Base-by-base conservation (phyloP, 2,888 invertebrate genomes). In the Aphrophora alni region DNA sequence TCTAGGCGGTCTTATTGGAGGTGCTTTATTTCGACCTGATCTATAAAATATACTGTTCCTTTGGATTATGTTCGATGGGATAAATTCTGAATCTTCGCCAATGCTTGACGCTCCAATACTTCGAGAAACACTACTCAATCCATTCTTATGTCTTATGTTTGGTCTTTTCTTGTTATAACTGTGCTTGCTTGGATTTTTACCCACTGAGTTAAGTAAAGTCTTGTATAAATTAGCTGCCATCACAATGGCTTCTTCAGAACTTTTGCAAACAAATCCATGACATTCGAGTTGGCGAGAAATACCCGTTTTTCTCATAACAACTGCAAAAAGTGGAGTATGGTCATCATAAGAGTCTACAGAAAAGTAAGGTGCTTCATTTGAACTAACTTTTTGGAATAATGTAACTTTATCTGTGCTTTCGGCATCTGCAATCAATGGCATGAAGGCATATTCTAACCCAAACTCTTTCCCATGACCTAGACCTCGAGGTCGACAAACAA, bases 211-310 rank as follows among this genome's bases (percentile, higher is more conserved):
- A 90, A 97, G 94, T 80, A 97, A 90, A 44, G 95, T 95, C 89
- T 96, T 95, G 89, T 97, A 97, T 84, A 97, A 90, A 83, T 96
- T 97, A 73, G 97, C 97, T 17, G 97, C 97, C 85, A 97, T 95
- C 0, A 96, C 95, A 59, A 97, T 95, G 83, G 97, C 97, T 88
- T 97, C 97, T 89, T 97, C 96, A 38, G 96, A 94, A 86, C 94
- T 94, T 88, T 94, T 94, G 88, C 97, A 97, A 85, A 96, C 94
- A 89, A 97, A 97, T 72, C 95, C 97, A 90, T 97, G 97, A 88
- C 97, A 97, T 89, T 97, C 96, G 17, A 80, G 59, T 83, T 97
- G 89, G 85, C 94, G 92, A 87, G 95, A 94, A 1, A 94, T 93
- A 72, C 93, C 94, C 26, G 90, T 89, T 87, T 93, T 92, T 86